phyloP scores from a whole-genome alignment of 2,888 invertebrate genomes.

The Balanococcus diminutus region DNA sequence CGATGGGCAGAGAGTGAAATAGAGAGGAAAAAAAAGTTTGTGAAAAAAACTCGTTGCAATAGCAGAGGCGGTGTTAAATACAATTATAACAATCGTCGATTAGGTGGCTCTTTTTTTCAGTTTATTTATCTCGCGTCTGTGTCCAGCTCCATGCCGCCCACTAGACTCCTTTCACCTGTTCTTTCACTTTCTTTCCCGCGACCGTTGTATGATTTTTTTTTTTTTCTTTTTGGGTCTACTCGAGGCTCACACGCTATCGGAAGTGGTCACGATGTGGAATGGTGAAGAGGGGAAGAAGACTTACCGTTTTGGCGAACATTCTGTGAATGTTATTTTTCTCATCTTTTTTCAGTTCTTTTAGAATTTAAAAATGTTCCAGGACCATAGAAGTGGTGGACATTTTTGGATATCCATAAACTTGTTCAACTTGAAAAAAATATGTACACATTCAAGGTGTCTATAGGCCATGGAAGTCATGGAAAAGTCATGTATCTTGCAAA shows the following conservation, averaged over 20 bases:
- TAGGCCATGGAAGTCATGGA: no score
- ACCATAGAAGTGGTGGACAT: no score
- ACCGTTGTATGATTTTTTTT: neutral
- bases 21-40: neutral
- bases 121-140: neutral
- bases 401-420: no score
- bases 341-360: no score
- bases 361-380: no score
- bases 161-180: conserved; percentile 21
- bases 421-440: no score
- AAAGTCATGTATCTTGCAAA: no score
- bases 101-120: neutral
- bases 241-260: neutral
- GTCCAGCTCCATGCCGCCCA: neutral
- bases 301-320: no score
- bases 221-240: neutral
- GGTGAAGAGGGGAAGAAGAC: neutral
- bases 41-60: neutral
- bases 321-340: no score
- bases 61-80: neutral
- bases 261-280: neutral
- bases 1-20: no score
- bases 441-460: no score
- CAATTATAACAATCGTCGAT: conserved; percentile 2
- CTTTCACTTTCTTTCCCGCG: conserved; percentile 12